Percentiles rank a stretch among this genome's conserved stretches.
These are phyloP conservation scores for human DNA, from an alignment of 2,113 vertebrate species.

Conservation along the genomic window GRCh38 chr2:20882501-20883000, in stretches of 20 bases:
- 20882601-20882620: not conserved
- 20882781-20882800: not conserved
- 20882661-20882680: slow-evolving; percentile 26
- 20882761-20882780: slow-evolving; percentile 44
- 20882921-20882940: not conserved
- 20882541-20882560: not conserved
- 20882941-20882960: accelerated
- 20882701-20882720: slow-evolving; percentile 52
- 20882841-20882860: not conserved
- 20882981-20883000: not conserved
- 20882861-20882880: not conserved
- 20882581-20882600: not conserved
- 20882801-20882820: not conserved
- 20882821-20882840: not conserved
- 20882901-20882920: not conserved
- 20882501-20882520: not conserved
- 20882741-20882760: not conserved
- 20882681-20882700: slow-evolving; percentile 37
- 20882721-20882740: slow-evolving; percentile 52
- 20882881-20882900: not conserved
- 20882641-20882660: slow-evolving; percentile 13
- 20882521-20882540: not conserved
- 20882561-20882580: slow-evolving; percentile 17
- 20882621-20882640: slow-evolving; percentile 40
- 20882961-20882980: not conserved